Conservation (phyloP, 1,140 invertebrate genomes). For the Meloidogyne hapla region DNA sequence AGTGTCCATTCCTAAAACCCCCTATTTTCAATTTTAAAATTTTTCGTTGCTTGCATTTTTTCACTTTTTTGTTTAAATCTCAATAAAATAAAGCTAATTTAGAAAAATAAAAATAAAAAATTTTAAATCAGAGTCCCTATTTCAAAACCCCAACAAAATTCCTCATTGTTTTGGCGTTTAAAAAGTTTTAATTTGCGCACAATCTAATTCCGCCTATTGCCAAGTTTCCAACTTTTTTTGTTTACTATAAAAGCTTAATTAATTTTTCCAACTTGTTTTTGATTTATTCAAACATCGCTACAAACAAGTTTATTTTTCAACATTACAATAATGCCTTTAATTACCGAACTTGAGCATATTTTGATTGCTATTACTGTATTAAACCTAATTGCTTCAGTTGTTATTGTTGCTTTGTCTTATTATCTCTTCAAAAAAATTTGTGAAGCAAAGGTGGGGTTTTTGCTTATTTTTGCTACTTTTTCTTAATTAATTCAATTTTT, state of each 20-base stretch:
- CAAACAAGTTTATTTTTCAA: not conserved
- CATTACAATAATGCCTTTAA: not conserved
- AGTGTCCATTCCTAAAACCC: no score
- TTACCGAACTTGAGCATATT: not conserved
- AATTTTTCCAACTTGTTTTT: not conserved
- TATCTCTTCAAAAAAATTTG: not conserved
- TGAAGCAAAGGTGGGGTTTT: not conserved
- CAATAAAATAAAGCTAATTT: no score
- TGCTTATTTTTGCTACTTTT: not conserved
- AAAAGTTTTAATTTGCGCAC: no score
- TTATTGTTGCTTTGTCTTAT: not conserved
- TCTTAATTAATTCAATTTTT: not conserved
- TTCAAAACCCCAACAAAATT: no score
- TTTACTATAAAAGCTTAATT: not conserved
- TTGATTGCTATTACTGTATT: constrained; percentile 2
- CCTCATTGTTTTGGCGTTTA: no score
- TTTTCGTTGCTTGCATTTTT: no score
- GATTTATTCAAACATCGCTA: not conserved
- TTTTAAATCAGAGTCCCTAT: no score
- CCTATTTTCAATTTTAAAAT: no score
- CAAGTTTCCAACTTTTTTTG: no score
- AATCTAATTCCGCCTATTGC: no score
- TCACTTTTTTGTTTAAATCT: no score
- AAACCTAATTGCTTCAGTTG: not conserved
- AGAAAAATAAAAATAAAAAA: no score